Base-by-base conservation (phyloP, 2,888 invertebrate genomes). In the Stenurella melanura region DNA sequence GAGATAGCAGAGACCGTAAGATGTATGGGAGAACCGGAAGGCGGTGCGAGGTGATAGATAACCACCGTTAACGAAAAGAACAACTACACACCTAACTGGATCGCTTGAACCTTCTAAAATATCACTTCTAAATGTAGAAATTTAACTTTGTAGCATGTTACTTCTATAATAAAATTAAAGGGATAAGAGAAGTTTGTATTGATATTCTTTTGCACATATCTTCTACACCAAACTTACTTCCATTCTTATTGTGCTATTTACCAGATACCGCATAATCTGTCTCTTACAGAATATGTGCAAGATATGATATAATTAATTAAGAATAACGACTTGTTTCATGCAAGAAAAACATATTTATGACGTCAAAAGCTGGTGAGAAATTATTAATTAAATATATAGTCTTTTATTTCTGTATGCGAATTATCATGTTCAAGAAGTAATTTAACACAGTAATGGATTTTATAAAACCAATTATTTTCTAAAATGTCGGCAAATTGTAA, bases 41-140 rank as follows among this genome's bases (percentile, higher is more conserved):
- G 85, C 85, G 85, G 85, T 82, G 81, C 84, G 78, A 83, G 82
- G 86, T 87, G 88, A 87, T 88, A 86, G 86, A 87, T 87, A 87
- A 87, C 87, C 84, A 83, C 84, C 85, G 86, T 86, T 86, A 85
- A 78, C 80, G 80, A 85, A 85, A 85, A 86, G 86, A 86, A 85
- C 86, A 85, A 81, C 81, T 80, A 75, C 80, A 76, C 76, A 79
- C 78, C 83, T 78, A 81, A 83, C 81, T 83, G 81, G 76, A 81
- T 80, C 80, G 71, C 77, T 74, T 72, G 60, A 67, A 60, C 57
- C 80, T 78, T 78, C 42, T 71, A 34, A 75, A 75, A 70, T 71
- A 71, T 66, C 34, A 63, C 66, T 69, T 58, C 69, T 69, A 19
- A 69, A 69, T 57, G 69, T 30, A 34, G 69, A 69, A 58, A 58